These are phyloP conservation scores for Himantopus leucocephalus DNA, from an alignment of 2,113 vertebrate species.

Conservation along the genomic window DNA sequence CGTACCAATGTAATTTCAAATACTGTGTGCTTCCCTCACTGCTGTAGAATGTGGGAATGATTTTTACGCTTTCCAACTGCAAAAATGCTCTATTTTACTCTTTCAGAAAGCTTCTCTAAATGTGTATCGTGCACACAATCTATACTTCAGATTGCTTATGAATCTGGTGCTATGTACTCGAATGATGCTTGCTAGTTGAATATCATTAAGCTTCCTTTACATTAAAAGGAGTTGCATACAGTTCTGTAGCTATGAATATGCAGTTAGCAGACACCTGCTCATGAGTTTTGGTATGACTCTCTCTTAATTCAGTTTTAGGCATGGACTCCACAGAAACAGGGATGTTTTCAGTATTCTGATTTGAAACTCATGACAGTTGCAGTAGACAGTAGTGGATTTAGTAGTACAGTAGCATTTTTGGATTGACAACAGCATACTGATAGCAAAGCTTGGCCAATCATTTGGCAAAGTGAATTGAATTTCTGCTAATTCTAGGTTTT, in stretches of 20 bases:
- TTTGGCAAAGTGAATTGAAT: background rate
- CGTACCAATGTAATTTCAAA: background rate
- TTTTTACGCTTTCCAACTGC: background rate
- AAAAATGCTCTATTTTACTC: background rate
- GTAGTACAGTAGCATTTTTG: too few species aligned
- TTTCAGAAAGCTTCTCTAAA: background rate
- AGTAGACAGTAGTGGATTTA: background rate
- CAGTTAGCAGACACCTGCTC: background rate
- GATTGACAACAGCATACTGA: background rate
- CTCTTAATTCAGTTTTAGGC: background rate
- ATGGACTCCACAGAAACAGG: background rate
- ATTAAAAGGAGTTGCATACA: background rate
- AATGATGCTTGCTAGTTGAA: background rate
- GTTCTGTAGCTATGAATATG: background rate
- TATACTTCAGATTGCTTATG: rapidly evolving
- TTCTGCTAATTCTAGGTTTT: background rate
- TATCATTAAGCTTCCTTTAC: background rate
- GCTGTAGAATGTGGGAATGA: background rate
- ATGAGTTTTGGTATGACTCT: background rate
- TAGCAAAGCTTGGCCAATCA: background rate
- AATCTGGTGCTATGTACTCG: background rate
- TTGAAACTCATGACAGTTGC: background rate
- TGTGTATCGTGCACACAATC: too few species aligned
- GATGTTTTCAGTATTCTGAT: background rate
- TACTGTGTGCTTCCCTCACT: background rate